Conservation (phyloP, 2,797 vertebrate species). For the Salarias fasciatus region DNA sequence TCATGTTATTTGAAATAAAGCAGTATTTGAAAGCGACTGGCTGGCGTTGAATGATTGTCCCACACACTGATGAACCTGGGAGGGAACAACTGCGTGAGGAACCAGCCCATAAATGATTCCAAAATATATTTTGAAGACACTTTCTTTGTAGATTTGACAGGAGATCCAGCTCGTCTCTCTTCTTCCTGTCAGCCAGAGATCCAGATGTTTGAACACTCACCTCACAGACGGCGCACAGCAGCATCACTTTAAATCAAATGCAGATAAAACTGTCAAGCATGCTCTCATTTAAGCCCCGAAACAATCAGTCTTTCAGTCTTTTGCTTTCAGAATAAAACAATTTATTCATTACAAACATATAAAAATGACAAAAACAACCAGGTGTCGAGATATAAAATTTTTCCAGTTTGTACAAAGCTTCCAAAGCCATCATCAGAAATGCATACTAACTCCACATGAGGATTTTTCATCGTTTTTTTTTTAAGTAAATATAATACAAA, state of each 20-base stretch:
- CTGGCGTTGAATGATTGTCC: constrained; percentile 3
- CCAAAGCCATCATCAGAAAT: constrained; percentile 68
- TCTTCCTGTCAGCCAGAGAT: too few relatives aligned
- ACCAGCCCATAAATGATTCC: too few relatives aligned
- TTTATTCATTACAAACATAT: constrained; percentile 84
- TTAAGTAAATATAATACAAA: constrained; percentile 69
- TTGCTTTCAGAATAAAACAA: constrained; percentile 70
- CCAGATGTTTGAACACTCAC: too few relatives aligned
- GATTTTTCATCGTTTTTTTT: constrained; percentile 56
- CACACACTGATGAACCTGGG: neutral
- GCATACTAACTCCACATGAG: constrained; percentile 50
- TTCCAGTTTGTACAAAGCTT: constrained; percentile 80
- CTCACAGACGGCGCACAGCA: too few relatives aligned
- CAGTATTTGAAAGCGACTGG: neutral
- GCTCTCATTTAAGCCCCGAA: neutral
- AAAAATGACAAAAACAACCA: constrained; percentile 79
- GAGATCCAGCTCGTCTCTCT: too few relatives aligned
- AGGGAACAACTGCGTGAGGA: too few relatives aligned
- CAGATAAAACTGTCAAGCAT: too few relatives aligned
- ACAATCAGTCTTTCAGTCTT: constrained; percentile 2
- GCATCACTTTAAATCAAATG: too few relatives aligned
- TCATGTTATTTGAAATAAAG: constrained; percentile 26
- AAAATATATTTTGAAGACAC: too few relatives aligned
- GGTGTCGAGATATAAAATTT: constrained; percentile 74
- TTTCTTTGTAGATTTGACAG: too few relatives aligned